Percentiles rank a stretch among this genome's conserved stretches.
phyloP scores from a whole-genome alignment of 2,113 vertebrate species.

The Hemicordylus capensis region DNA sequence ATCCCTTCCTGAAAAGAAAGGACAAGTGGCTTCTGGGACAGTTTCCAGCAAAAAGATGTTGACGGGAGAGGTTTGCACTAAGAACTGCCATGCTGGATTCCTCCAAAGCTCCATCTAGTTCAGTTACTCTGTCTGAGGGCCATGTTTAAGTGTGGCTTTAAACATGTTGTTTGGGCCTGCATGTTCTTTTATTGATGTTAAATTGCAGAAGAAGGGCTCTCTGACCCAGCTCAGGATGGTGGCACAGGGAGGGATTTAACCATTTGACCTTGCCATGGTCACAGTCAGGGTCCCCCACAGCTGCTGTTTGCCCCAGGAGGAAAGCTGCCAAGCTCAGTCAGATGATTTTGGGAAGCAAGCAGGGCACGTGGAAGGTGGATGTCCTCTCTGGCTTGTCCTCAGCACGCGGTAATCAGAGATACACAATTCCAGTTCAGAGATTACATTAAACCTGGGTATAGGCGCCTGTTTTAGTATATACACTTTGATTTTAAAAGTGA shows the following conservation, averaged over 20 bases:
- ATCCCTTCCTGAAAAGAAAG: neutral
- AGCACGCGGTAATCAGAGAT: neutral
- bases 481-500: too few species aligned
- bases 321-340: neutral
- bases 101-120: neutral
- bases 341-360: neutral
- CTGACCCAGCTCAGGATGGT: too few species aligned
- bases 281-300: too few species aligned
- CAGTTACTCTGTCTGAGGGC: neutral
- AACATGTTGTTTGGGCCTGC: too few species aligned
- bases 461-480: too few species aligned
- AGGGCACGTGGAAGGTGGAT: neutral
- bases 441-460: too few species aligned
- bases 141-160: too few species aligned
- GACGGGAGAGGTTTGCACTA: neutral
- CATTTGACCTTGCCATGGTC: too few species aligned
- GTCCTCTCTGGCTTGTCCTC: neutral
- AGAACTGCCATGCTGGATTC: neutral
- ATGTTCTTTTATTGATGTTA: too few species aligned
- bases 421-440: neutral
- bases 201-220: too few species aligned
- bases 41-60: constrained; percentile 3
- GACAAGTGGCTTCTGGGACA: neutral
- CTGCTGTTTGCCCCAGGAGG: too few species aligned
- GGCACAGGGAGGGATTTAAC: too few species aligned